Base-by-base conservation (phyloP, 2,888 invertebrate species). In the Argynnis bischoffii region DNA sequence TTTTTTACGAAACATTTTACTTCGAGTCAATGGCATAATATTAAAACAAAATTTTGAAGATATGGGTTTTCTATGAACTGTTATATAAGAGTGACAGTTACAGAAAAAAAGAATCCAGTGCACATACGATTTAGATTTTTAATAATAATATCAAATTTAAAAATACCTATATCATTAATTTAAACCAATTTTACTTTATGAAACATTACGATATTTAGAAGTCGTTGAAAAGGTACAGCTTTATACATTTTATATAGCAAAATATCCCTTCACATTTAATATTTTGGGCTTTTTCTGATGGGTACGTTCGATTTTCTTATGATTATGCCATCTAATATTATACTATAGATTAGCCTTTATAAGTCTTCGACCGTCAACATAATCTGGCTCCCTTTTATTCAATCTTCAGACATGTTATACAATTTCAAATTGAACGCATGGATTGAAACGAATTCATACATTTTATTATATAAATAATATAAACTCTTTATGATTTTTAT, bases 291-390 rank as follows among this genome's bases (percentile, higher is more conserved):
- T 50, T 61, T 8, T 15, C 35, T 15, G 50, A 61, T 51, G 15
- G 35, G 50, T 55, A 41, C 31, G 35, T 67, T 67, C 61, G 56
- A n/a, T 64, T 61, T 55, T 61, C 26, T 55, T 66, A 31, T 46
- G 55, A 68, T 68, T 65, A 69, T 63, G 60, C 55, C 66, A 48
- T 69, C 69, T 55, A 60, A 66, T 71, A 70, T 66, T 68, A 66
- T 59, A 41, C 41, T 31, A 35, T 35, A 63, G 70, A 70, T 71
- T 69, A 66, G 60, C 46, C 63, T 53, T 63, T 66, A 63, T 63
- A 56, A 50, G 55, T 63, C 56, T 63, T 63, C 51, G 50, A 61
- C 60, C 54, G 35, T 26, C 53, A 51, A 50, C 51, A 46, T 16
- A 55, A 61, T 56, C 41, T 47, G 15, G 47, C 53, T 61, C 55